phyloP scores from a whole-genome alignment of 2,797 vertebrate species.

The Sebastes taczanowskii region DNA sequence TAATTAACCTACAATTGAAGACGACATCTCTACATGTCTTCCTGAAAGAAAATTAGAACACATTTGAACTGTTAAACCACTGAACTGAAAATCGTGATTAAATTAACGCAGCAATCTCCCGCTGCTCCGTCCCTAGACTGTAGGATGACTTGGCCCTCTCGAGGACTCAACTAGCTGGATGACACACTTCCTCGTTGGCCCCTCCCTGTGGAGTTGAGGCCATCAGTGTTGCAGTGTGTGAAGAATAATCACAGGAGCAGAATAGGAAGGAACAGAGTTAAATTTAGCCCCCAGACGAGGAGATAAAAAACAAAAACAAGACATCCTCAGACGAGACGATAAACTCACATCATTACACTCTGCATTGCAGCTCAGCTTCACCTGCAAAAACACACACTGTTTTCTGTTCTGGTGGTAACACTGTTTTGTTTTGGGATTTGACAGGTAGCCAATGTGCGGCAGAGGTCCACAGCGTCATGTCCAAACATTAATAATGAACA shows the following conservation, averaged over 20 bases:
- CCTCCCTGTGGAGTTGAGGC: constrained; percentile 58
- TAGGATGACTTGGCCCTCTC: constrained; percentile 35
- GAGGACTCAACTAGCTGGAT: constrained; percentile 51
- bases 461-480: constrained; percentile 24
- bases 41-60: neutral
- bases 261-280: constrained; percentile 56
- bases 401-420: neutral
- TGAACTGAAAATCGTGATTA: neutral
- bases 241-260: constrained; percentile 69
- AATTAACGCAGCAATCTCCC: constrained; percentile 21
- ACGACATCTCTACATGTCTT: neutral
- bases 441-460: constrained; percentile 16
- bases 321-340: constrained; percentile 30
- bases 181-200: constrained; percentile 60
- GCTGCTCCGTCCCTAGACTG: constrained; percentile 22
- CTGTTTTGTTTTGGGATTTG: neutral
- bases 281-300: constrained; percentile 60
- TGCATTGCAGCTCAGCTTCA: constrained; percentile 57
- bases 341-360: constrained; percentile 31
- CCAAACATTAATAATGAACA: constrained; percentile 36
- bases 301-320: constrained; percentile 13
- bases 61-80: neutral
- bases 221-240: constrained; percentile 67
- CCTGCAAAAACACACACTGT: neutral
- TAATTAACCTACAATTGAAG: neutral